These are phyloP conservation scores for Calcarius lapponicus DNA, from an alignment of 2,797 vertebrate genomes.

Conservation along the genomic window DNA sequence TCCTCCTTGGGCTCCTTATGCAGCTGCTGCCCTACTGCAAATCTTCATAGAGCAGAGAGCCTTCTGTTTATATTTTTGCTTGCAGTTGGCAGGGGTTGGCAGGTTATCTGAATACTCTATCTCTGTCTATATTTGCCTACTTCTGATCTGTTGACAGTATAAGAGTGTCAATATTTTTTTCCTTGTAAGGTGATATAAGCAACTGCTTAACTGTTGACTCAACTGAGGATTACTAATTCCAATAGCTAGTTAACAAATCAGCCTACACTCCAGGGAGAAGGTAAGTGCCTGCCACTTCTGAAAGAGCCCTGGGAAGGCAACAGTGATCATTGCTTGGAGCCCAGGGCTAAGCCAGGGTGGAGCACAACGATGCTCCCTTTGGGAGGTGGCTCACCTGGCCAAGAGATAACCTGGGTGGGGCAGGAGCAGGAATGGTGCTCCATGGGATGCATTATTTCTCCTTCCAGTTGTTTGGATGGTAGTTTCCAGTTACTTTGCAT, in stretches of 20 bases:
- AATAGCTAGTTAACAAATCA: slow-evolving; percentile 58
- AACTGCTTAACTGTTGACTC: slow-evolving; percentile 62
- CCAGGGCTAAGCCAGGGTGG: not conserved
- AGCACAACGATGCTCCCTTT: not conserved
- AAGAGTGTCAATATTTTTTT: slow-evolving; percentile 63
- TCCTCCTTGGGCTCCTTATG: not conserved
- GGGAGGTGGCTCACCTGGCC: not conserved
- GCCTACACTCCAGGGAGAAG: slow-evolving; percentile 7
- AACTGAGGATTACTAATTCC: slow-evolving; percentile 63
- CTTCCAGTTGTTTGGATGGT: not conserved
- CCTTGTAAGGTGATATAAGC: slow-evolving; percentile 52
- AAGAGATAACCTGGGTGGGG: not conserved
- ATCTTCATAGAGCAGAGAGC: not conserved
- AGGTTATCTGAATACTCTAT: slow-evolving; percentile 57
- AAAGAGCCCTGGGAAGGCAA: not conserved
- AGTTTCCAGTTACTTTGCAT: not conserved
- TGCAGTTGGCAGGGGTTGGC: slow-evolving; percentile 9
- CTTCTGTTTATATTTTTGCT: slow-evolving; percentile 50
- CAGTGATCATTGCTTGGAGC: not conserved
- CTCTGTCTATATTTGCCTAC: slow-evolving; percentile 61
- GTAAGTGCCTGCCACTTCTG: slow-evolving; percentile 19
- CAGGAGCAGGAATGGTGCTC: not conserved
- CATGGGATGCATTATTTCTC: not conserved
- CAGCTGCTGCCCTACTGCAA: not conserved
- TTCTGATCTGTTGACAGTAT: slow-evolving; percentile 59